phyloP scores from a whole-genome alignment of 2,888 invertebrate genomes.

The Stenichneumon culpator region DNA sequence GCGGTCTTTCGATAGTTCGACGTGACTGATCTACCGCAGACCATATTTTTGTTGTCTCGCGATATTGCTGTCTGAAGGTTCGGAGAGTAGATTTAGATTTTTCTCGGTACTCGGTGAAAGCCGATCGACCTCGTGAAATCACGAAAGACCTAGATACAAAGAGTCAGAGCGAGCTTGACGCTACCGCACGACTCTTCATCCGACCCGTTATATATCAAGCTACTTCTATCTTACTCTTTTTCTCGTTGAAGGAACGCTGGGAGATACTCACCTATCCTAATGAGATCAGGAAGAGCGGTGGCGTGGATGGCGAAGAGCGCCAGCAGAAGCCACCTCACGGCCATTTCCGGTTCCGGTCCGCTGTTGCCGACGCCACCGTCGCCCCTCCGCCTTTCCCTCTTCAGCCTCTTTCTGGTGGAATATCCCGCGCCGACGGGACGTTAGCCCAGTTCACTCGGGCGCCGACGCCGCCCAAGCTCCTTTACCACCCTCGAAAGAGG shows the following conservation, averaged over 20 bases:
- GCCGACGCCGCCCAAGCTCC: conserved; percentile 50
- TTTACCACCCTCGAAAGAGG: conserved; percentile 47
- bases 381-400: conserved; percentile 58
- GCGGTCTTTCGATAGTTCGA: too few species aligned
- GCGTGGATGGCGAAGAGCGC: conserved; percentile 78
- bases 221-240: conserved; percentile 15
- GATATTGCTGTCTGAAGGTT: too few species aligned
- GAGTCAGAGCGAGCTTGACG: conserved; percentile 48
- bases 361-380: conserved; percentile 63
- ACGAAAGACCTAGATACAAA: conserved; percentile 47
- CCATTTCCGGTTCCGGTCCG: conserved; percentile 81
- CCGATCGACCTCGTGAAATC: conserved; percentile 42
- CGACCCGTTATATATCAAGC: conserved; percentile 26
- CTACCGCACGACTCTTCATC: conserved; percentile 41
- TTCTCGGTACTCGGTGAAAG: background rate
- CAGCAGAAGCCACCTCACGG: conserved; percentile 81
- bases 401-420: conserved; percentile 11
- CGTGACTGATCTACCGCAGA: too few species aligned
- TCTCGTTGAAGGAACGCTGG: conserved; percentile 56
- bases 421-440: conserved; percentile 25
- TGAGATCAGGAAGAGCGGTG: conserved; percentile 85
- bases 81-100: background rate
- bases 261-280: conserved; percentile 86
- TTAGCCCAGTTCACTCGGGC: conserved; percentile 50
- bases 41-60: too few species aligned